These are phyloP conservation scores for Phrynocephalus versicolor DNA, from an alignment of 2,113 vertebrate genomes.

Conservation along the genomic window DNA sequence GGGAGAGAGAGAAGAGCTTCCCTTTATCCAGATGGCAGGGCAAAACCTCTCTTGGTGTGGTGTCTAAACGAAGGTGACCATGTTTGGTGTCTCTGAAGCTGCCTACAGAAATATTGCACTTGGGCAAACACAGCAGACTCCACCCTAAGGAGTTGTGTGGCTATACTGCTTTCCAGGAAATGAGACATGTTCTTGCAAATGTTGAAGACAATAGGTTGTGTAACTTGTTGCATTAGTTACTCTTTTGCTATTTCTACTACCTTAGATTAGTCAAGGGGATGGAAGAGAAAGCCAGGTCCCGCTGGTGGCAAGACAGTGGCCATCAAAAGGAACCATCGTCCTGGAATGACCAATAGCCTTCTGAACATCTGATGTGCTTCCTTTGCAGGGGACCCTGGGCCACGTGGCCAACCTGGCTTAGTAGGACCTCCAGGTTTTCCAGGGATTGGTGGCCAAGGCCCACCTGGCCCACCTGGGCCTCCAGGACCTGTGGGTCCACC, in stretches of 20 bases:
- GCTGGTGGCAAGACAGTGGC: too few relatives aligned
- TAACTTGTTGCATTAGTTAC: background rate
- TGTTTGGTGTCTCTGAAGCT: background rate
- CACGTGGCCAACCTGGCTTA: constrained; percentile 76
- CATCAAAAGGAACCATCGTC: too few relatives aligned
- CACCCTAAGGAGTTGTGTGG: too few relatives aligned
- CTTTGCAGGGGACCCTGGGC: constrained; percentile 81
- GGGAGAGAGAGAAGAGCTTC: too few relatives aligned
- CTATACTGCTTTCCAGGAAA: too few relatives aligned
- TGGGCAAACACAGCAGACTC: too few relatives aligned
- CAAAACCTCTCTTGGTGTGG: background rate
- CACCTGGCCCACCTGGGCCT: constrained; percentile 77
- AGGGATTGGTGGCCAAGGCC: constrained; percentile 73
- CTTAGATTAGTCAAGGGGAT: too few relatives aligned
- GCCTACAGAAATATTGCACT: too few relatives aligned
- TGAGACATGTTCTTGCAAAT: too few relatives aligned
- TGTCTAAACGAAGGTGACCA: background rate
- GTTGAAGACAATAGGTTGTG: background rate
- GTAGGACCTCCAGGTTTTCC: constrained; percentile 79
- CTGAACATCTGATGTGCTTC: constrained; percentile 16
- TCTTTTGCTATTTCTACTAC: constrained; percentile 22
- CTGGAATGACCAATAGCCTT: too few relatives aligned
- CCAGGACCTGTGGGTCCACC: constrained; percentile 80
- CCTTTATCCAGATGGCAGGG: background rate
- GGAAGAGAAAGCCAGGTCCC: too few relatives aligned